phyloP scores from a whole-genome alignment of 2,797 vertebrate genomes.

The Cygnus olor region DNA sequence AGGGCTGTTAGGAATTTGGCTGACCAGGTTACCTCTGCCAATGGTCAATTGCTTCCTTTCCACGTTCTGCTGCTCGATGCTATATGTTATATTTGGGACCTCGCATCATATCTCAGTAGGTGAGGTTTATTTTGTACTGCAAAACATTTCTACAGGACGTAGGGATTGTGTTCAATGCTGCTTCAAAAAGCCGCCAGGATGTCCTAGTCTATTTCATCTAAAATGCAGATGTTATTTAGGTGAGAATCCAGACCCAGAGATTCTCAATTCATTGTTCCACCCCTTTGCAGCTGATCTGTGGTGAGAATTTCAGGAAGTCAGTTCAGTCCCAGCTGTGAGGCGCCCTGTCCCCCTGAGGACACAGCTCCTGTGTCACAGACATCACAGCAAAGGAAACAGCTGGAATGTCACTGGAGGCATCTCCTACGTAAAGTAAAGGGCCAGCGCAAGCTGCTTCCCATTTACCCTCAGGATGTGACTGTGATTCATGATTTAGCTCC shows the following conservation, averaged over 20 bases:
- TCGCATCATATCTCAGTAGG: slow-evolving; percentile 72
- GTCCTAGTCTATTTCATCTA: neutral
- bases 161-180: neutral
- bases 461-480: neutral
- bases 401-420: accelerated
- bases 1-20: slow-evolving; percentile 63
- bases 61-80: slow-evolving; percentile 67
- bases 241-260: neutral
- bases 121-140: slow-evolving; percentile 52
- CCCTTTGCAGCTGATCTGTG: neutral
- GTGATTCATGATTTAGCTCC: neutral
- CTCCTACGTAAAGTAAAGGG: neutral
- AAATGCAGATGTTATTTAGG: neutral
- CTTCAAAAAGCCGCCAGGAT: neutral
- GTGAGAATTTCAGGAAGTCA: neutral
- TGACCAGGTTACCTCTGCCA: slow-evolving; percentile 68
- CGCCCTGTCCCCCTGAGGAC: neutral
- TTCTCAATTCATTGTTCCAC: neutral
- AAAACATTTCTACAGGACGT: neutral
- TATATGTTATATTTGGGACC: slow-evolving; percentile 73
- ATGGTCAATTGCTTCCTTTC: slow-evolving; percentile 59
- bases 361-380: neutral
- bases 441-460: neutral
- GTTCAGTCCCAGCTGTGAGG: neutral
- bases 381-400: neutral